Conservation (phyloP, 2,113 vertebrate genomes). For the Delphinus delphis region DNA sequence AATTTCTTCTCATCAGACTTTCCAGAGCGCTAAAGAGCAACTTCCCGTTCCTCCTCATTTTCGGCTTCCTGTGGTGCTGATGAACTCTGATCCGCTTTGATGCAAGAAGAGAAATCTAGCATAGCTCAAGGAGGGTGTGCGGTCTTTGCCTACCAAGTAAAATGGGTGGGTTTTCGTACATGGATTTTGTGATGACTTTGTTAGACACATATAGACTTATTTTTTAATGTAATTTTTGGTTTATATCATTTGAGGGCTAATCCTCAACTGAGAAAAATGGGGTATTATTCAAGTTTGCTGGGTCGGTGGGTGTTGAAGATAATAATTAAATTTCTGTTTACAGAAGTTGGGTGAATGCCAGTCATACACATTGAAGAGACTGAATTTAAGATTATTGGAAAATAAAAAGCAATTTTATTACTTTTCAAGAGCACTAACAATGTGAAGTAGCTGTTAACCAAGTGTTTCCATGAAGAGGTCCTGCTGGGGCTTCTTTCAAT, state of each 20-base stretch:
- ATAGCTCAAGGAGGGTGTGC: neutral
- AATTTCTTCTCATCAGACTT: conserved; percentile 9
- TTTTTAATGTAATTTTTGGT: neutral
- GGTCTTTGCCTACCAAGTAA: neutral
- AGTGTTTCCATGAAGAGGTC: conserved; percentile 47
- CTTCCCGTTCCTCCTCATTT: neutral
- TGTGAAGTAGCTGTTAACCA: conserved; percentile 62
- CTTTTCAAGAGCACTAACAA: conserved; percentile 50
- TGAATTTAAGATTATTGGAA: conserved; percentile 67
- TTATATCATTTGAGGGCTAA: neutral
- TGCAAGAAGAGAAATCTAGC: neutral
- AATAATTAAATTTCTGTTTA: neutral
- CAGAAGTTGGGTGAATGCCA: neutral
- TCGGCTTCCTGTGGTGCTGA: neutral
- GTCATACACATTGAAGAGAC: neutral
- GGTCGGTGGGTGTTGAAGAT: neutral
- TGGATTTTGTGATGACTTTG: neutral
- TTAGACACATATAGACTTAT: neutral
- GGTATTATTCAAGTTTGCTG: neutral
- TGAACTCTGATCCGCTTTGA: neutral
- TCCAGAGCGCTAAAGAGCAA: neutral
- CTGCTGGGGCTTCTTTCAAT: conserved; percentile 63
- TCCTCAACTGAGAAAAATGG: neutral
- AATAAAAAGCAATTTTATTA: conserved; percentile 49
- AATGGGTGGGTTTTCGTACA: neutral